Evolutionary conservation across 1,140 invertebrate species (phyloP).

Genomic region (Micrasema longulum): DNA sequence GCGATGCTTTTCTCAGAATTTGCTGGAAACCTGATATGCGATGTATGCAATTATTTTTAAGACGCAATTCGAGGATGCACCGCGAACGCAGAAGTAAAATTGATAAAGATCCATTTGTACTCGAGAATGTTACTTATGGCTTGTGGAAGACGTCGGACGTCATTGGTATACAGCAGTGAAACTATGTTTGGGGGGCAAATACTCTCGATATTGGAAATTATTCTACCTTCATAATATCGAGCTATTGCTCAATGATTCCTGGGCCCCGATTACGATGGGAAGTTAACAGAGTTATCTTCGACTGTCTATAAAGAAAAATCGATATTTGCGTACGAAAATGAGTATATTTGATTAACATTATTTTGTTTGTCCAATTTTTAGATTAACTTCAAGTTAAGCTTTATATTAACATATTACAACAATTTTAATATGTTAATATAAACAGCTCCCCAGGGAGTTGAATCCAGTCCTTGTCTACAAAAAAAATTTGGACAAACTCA

Average conservation of each 20-base stretch:
- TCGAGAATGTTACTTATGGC: neutral
- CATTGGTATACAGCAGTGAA: neutral
- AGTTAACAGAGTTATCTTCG: no score
- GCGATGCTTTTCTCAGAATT: constrained; percentile 3
- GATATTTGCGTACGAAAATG: no score
- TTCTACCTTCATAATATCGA: neutral
- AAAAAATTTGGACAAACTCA: no score
- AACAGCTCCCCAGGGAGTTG: no score
- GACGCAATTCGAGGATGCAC: neutral
- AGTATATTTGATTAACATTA: neutral
- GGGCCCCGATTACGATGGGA: no score
- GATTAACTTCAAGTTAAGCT: no score
- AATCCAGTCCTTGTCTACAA: no score
- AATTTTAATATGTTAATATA: no score
- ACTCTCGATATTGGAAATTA: neutral
- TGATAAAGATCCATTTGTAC: neutral
- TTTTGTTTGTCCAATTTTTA: neutral
- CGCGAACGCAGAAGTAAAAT: neutral
- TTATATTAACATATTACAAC: no score
- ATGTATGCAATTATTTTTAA: constrained; percentile 11
- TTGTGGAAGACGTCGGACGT: neutral
- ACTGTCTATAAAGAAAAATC: no score
- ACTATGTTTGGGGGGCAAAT: no score
- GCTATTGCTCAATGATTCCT: no score
- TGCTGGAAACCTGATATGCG: neutral